Conservation (phyloP, 2,797 vertebrate species). For the Threskiornis aethiopicus region DNA sequence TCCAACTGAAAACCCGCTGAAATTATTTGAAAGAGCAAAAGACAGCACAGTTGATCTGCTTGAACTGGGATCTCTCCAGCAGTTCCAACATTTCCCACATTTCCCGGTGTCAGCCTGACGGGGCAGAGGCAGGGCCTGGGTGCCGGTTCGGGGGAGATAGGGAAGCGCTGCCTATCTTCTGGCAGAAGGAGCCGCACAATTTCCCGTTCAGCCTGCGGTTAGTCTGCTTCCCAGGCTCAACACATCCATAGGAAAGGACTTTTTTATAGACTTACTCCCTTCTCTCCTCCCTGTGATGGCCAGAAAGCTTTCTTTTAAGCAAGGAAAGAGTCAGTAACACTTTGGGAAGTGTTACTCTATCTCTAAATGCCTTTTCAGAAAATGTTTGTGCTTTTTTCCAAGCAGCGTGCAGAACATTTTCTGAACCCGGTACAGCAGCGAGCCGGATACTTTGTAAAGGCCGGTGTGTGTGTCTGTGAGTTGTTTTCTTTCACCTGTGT, state of each 20-base stretch:
- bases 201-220: not conserved
- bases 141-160: rapidly evolving
- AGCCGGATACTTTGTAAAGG: not conserved
- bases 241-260: not conserved
- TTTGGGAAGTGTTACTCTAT: not conserved
- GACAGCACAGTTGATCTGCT: not conserved
- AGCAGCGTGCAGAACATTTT: not conserved
- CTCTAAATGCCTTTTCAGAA: not conserved
- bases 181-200: not conserved
- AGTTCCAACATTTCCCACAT: not conserved
- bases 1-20: not conserved
- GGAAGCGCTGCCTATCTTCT: not conserved
- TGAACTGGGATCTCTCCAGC: not conserved
- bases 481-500: not conserved
- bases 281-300: not conserved
- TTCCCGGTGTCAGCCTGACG: not conserved
- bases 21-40: not conserved
- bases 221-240: not conserved
- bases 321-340: not conserved
- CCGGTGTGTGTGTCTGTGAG: not conserved
- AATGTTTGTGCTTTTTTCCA: not conserved
- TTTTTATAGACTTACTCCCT: not conserved
- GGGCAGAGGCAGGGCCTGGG: not conserved
- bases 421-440: not conserved
- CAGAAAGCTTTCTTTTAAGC: not conserved